phyloP scores from a whole-genome alignment of 1,140 invertebrate genomes.

The Euura lappo region DNA sequence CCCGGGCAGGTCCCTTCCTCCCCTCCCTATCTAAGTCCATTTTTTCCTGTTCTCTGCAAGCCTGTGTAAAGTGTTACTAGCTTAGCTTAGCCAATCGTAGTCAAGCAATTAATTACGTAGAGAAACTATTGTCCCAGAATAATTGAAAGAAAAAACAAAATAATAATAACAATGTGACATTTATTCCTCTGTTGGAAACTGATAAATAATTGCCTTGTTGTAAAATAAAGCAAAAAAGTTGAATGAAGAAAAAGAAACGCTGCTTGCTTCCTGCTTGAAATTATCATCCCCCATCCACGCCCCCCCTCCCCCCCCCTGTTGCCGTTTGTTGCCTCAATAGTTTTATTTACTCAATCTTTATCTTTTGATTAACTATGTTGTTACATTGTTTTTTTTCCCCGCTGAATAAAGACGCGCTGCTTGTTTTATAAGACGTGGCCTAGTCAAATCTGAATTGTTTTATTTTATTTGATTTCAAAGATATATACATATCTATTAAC shows the following conservation, averaged over 20 bases:
- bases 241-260: conserved; percentile 10
- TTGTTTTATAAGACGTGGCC: not conserved
- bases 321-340: conserved; percentile 26
- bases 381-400: conserved; percentile 12
- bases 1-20: conserved; percentile 53
- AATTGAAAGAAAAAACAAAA: conserved; percentile 12
- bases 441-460: not conserved
- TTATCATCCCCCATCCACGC: not conserved
- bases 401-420: not conserved
- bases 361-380: not conserved
- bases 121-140: conserved; percentile 46
- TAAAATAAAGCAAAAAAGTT: conserved; percentile 56
- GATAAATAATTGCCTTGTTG: conserved; percentile 53
- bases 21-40: conserved; percentile 18
- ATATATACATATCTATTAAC: conserved; percentile 33
- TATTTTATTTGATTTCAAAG: not conserved
- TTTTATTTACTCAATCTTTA: no score
- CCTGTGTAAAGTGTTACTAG: conserved; percentile 53
- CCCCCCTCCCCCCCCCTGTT: not conserved
- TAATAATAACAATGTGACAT: conserved; percentile 44
- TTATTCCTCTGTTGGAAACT: conserved; percentile 55
- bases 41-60: conserved; percentile 34
- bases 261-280: conserved; percentile 51
- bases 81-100: conserved; percentile 51
- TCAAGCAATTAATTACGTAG: conserved; percentile 48